phyloP scores from a whole-genome alignment of 2,888 invertebrate species.

The Morpho helenor region DNA sequence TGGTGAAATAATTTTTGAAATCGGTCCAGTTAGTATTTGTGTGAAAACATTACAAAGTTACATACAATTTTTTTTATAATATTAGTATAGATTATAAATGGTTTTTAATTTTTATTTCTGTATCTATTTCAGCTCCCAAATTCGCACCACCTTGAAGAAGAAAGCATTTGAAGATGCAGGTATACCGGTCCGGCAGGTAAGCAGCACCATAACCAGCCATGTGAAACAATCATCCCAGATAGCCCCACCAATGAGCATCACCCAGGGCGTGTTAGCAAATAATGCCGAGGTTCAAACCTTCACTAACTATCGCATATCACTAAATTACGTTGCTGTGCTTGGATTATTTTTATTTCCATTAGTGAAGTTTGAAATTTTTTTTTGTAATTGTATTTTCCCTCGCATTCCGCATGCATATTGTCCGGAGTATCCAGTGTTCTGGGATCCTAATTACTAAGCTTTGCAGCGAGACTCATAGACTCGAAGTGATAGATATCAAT shows the following conservation, averaged over 20 bases:
- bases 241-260: constrained; percentile 52
- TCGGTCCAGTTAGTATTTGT: too few relatives aligned
- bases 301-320: constrained; percentile 48
- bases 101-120: neutral
- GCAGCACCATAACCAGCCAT: constrained; percentile 68
- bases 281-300: constrained; percentile 77
- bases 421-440: too few relatives aligned
- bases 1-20: too few relatives aligned
- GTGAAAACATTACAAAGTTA: too few relatives aligned
- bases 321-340: constrained; percentile 38
- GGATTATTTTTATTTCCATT: constrained; percentile 42
- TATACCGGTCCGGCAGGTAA: constrained; percentile 84
- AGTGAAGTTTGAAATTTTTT: constrained; percentile 50
- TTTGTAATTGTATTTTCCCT: constrained; percentile 13
- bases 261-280: constrained; percentile 69
- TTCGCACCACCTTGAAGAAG: constrained; percentile 90
- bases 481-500: too few relatives aligned
- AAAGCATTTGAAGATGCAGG: constrained; percentile 91
- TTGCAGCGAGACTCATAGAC: too few relatives aligned
- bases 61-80: too few relatives aligned
- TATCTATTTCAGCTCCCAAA: constrained; percentile 86
- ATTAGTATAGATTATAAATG: neutral
- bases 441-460: too few relatives aligned
- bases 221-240: constrained; percentile 52
- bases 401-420: constrained; percentile 8